Evolutionary conservation across 2,113 vertebrate genomes (phyloP).

Genomic region (Toxotes chatareus): DNA sequence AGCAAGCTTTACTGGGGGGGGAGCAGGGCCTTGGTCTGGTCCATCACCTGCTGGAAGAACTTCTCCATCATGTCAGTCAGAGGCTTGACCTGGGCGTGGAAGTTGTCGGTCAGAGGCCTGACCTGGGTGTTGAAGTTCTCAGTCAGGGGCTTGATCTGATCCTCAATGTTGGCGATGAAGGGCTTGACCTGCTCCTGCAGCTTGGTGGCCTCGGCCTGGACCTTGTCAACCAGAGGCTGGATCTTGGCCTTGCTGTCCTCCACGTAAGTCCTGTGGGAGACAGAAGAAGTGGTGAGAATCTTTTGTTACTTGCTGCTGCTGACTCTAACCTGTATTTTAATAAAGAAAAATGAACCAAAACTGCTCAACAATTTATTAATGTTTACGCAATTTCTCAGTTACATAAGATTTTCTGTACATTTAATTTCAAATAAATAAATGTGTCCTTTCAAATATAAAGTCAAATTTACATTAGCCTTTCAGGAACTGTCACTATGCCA

Average conservation of each 20-base stretch:
- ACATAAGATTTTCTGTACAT: background rate
- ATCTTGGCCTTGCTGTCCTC: constrained; percentile 67
- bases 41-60: constrained; percentile 68
- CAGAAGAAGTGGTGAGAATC: background rate
- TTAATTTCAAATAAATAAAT: background rate
- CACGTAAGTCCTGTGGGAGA: constrained; percentile 68
- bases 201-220: constrained; percentile 60
- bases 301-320: background rate
- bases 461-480: background rate
- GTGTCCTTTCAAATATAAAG: background rate
- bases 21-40: constrained; percentile 72
- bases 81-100: constrained; percentile 61
- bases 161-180: constrained; percentile 67
- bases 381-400: background rate
- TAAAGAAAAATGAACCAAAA: background rate
- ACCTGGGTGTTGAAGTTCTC: constrained; percentile 62
- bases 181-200: constrained; percentile 77
- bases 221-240: constrained; percentile 70
- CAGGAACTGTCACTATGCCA: background rate
- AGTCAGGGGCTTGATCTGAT: constrained; percentile 66
- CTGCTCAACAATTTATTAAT: background rate
- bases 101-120: constrained; percentile 44
- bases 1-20: constrained; percentile 50
- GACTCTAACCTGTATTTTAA: background rate
- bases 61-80: constrained; percentile 61